Base-by-base conservation (phyloP, 2,797 vertebrate species). In the Tapera naevia region DNA sequence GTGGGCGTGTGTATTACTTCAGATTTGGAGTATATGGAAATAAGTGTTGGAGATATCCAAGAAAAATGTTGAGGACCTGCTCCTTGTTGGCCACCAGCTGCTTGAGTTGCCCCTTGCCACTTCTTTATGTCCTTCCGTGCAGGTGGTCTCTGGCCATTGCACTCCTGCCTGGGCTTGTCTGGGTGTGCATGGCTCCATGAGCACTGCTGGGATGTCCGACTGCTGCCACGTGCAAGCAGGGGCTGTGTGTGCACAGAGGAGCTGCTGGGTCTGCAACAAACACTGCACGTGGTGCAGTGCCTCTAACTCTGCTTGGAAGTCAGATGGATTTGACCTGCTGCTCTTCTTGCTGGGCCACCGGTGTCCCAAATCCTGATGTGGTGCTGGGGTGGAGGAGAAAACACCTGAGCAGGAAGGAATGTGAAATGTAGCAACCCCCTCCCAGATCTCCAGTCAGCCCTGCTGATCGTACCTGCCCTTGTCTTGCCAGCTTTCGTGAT, bases 401-500 rank as follows among this genome's bases (percentile, higher is more conserved):
- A 79, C 51, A 81, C 56, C 70, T 56, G 60, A 84, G 62, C 27
- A 90, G 66, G 76, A 88, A 84, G 70, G 61, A 70, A 90, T 37
- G n/a, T 4, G 24, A 91, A 78, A 83, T 27, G 50, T 57, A 91
- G 81, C 14, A 78, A 50, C 7, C 24, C 17, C 16, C 11, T 17
- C 65, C 27, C 18, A 0, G n/a, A 73, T 53, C 73, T 60, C 62
- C 45, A 37, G 21, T 70, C 71, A 85, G 27, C 66, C 64, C 82
- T 86, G 48, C 76, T 93, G 83, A 94, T 67, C 3, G 0, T 67
- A 30, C 74, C 32, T 54, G 32, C 60, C 35, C 92, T 74, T 97
- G 87, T 97, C 66, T 97, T 93, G 93, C 13, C 97, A 99, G 99
- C 99, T 10, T 99, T 99, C 43, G 99, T 99, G 92, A 99, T 99